A percentile compares a stretch with the other conserved stretches of the same genome.
These are phyloP conservation scores for Beris morrisii DNA, from an alignment of 2,888 invertebrate species.

Conservation along the genomic window DNA sequence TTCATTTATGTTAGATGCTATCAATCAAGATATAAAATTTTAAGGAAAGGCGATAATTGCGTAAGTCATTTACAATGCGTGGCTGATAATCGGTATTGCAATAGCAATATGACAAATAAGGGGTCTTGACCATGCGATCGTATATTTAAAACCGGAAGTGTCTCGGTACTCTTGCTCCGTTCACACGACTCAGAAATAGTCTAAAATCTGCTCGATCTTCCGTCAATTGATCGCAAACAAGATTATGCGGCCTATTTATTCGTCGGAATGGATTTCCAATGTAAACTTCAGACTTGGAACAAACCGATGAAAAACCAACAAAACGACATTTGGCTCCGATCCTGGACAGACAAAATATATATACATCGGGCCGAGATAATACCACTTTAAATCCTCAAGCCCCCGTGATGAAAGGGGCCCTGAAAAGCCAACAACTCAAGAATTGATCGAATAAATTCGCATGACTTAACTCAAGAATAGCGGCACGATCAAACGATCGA, in stretches of 20 bases:
- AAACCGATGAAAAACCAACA: neutral
- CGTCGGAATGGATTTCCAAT: slow-evolving; percentile 23
- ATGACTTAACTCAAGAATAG: slow-evolving; percentile 17
- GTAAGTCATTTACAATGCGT: no score
- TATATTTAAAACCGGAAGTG: no score
- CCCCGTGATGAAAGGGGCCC: slow-evolving; percentile 19
- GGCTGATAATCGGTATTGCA: no score
- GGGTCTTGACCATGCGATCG: no score
- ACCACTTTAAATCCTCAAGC: neutral
- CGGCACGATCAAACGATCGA: slow-evolving; percentile 25
- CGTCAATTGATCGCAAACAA: no score
- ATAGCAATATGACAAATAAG: no score
- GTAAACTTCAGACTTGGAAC: neutral
- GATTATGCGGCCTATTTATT: slow-evolving; percentile 16
- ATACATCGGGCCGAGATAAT: slow-evolving; percentile 2
- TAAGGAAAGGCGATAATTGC: no score
- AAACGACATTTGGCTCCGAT: neutral
- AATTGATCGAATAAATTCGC: slow-evolving; percentile 25
- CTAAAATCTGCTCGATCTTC: no score
- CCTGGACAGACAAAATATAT: neutral
- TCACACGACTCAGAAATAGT: no score
- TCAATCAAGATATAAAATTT: no score
- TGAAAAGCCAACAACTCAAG: slow-evolving; percentile 21
- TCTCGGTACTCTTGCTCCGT: no score
- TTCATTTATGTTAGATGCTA: no score